These are phyloP conservation scores for Nebria salina DNA, from an alignment of 2,888 invertebrate species.

Conservation along the genomic window DNA sequence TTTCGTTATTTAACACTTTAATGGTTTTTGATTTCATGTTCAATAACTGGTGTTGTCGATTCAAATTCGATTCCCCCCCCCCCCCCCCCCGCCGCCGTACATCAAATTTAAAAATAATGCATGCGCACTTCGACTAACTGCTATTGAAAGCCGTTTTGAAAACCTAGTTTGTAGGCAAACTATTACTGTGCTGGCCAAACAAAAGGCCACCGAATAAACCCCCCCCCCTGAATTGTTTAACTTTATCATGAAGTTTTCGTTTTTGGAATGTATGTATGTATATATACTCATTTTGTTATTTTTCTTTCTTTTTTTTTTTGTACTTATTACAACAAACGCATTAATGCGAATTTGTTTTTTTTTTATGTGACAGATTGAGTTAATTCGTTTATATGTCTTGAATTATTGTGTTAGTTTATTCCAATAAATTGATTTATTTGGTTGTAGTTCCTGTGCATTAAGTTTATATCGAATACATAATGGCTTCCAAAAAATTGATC, in stretches of 20 bases:
- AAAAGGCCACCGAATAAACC: conserved; percentile 31
- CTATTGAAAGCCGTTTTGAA: conserved; percentile 46
- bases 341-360: conserved; percentile 43
- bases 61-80: too few relatives aligned
- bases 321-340: conserved; percentile 44
- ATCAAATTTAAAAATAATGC: conserved; percentile 25
- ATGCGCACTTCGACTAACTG: conserved; percentile 47
- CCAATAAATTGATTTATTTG: conserved; percentile 47
- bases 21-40: too few relatives aligned
- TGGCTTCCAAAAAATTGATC: conserved; percentile 42
- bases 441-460: conserved; percentile 48
- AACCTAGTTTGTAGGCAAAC: conserved; percentile 43
- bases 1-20: too few relatives aligned
- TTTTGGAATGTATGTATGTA: conserved; percentile 47
- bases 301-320: conserved; percentile 30
- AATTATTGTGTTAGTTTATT: conserved; percentile 46
- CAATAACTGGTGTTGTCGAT: too few relatives aligned
- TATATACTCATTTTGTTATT: conserved; percentile 47
- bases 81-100: too few relatives aligned
- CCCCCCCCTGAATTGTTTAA: conserved; percentile 44
- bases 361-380: conserved; percentile 45
- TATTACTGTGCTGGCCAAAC: conserved; percentile 28
- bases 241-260: conserved; percentile 29
- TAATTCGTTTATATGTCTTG: conserved; percentile 45
- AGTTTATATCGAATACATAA: conserved; percentile 47